Percentiles rank a stretch among this genome's conserved stretches.
Conservation (phyloP, 2,888 invertebrate species). For the Blastobasis lacticolella region DNA sequence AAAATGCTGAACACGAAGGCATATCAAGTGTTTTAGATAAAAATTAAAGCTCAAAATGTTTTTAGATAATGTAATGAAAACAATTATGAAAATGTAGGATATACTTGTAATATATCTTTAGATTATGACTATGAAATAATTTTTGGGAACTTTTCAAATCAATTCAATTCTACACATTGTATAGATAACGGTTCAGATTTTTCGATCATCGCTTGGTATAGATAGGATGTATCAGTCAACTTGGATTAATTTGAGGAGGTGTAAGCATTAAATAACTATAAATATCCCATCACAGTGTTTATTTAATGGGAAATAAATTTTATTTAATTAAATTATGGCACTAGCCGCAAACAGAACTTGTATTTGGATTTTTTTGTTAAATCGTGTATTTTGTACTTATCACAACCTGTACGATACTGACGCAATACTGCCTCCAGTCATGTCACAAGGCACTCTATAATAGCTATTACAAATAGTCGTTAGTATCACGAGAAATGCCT, state of each 20-base stretch:
- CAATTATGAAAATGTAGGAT: slow-evolving; percentile 26
- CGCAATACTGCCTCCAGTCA: slow-evolving; percentile 19
- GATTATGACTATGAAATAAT: slow-evolving; percentile 9
- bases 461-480: slow-evolving; percentile 5
- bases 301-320: too few relatives aligned
- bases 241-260: too few relatives aligned
- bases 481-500: slow-evolving; percentile 43
- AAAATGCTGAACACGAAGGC: slow-evolving; percentile 34
- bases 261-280: too few relatives aligned
- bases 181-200: neutral
- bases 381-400: too few relatives aligned
- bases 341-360: too few relatives aligned
- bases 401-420: too few relatives aligned
- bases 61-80: slow-evolving; percentile 35
- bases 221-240: too few relatives aligned
- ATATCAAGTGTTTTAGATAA: slow-evolving; percentile 50
- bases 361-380: too few relatives aligned
- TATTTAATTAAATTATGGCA: too few relatives aligned
- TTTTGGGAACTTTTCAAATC: slow-evolving; percentile 9
- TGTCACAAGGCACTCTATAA: slow-evolving; percentile 44
- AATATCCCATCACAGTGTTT: too few relatives aligned
- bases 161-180: neutral
- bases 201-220: neutral
- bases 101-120: slow-evolving; percentile 22
- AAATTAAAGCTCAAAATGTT: slow-evolving; percentile 44